A percentile compares a stretch with the other conserved stretches of the same genome.
Evolutionary conservation across 37 sponge, comb jelly and placozoan genomes (phyloP).

Genomic region (Aphrocallistes beatrix): DNA sequence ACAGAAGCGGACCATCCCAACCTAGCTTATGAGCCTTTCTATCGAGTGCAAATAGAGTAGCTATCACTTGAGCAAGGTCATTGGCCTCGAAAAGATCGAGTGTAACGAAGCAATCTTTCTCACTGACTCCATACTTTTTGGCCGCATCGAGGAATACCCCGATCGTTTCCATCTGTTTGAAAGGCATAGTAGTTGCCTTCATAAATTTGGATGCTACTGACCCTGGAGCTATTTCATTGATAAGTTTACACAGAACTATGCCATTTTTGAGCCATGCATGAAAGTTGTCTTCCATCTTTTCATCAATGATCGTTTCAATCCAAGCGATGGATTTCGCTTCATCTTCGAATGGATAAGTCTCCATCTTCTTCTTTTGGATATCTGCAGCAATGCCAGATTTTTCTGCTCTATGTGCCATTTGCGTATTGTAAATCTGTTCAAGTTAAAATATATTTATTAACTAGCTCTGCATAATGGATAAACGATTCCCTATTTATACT

Average conservation of each 20-base stretch:
- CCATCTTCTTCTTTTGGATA: constrained; percentile 53
- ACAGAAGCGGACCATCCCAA: constrained; percentile 32
- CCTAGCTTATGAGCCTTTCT: constrained; percentile 41
- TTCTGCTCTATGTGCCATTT: constrained; percentile 36
- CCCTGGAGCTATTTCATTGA: constrained; percentile 30
- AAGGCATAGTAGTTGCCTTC: constrained; percentile 12
- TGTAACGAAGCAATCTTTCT: constrained; percentile 46
- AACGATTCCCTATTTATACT: constrained; percentile 15
- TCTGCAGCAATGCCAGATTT: constrained; percentile 74
- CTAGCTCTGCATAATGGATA: not conserved
- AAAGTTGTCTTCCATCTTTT: constrained; percentile 33
- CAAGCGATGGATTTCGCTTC: constrained; percentile 45
- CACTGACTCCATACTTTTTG: constrained; percentile 28
- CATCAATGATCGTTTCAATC: constrained; percentile 43
- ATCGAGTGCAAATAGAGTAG: constrained; percentile 37
- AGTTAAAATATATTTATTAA: no score
- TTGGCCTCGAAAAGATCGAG: constrained; percentile 38
- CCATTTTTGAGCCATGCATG: constrained; percentile 37
- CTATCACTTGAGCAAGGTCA: constrained; percentile 22
- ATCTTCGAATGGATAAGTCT: constrained; percentile 33
- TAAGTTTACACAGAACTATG: constrained; percentile 33
- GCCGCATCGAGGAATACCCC: constrained; percentile 27
- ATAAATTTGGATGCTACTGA: constrained; percentile 22
- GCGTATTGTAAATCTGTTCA: no score
- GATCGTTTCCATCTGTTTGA: constrained; percentile 46